Conservation (phyloP, 2,113 vertebrate genomes). For the Chloropsis cyanopogon region DNA sequence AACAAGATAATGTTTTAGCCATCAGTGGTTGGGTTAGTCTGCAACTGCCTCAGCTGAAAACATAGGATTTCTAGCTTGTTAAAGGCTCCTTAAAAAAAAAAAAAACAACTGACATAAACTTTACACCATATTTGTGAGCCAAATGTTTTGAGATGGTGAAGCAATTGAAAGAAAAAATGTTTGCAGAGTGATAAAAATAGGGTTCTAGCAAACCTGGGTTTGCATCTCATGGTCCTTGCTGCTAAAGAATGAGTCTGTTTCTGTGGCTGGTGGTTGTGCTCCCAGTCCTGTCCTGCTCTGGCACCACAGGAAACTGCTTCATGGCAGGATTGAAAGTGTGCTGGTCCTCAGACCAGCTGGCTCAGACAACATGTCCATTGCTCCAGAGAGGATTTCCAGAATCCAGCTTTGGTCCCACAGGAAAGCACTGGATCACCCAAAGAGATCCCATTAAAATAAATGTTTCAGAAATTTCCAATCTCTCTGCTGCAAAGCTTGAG, state of each 20-base stretch:
- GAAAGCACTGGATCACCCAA: not conserved
- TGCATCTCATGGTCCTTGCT: not conserved
- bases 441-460: not conserved
- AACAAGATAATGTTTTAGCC: not conserved
- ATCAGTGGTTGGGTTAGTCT: not conserved
- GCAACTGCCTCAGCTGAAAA: not conserved
- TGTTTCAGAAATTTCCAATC: not conserved
- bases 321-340: not conserved
- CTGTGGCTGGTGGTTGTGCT: not conserved
- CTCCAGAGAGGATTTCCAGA: not conserved
- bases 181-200: not conserved
- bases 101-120: not conserved
- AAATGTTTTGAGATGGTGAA: not conserved
- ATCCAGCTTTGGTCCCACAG: not conserved
- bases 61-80: not conserved
- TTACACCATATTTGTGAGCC: not conserved
- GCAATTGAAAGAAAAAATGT: not conserved
- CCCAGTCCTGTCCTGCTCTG: not conserved
- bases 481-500: not conserved
- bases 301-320: not conserved
- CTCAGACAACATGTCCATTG: not conserved
- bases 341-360: not conserved
- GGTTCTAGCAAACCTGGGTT: not conserved
- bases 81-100: not conserved
- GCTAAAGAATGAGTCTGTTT: not conserved